Conservation (phyloP, 2,797 vertebrate species). For the Galagoides demidoff region DNA sequence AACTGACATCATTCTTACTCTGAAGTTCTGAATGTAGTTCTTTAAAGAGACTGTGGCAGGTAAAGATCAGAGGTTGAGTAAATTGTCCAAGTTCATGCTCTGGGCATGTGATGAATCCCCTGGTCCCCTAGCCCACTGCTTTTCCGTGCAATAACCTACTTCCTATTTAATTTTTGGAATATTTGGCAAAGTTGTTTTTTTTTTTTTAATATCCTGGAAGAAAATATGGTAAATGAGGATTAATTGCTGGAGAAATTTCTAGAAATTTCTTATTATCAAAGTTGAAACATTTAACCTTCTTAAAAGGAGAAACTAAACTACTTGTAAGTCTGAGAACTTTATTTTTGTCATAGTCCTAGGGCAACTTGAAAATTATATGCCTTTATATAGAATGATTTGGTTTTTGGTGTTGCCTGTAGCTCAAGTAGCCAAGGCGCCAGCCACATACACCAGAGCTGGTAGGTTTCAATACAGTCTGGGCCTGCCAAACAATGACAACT, state of each 20-base stretch:
- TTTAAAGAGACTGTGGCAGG: neutral
- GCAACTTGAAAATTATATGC: conserved; percentile 46
- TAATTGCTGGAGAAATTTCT: conserved; percentile 13
- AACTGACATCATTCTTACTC: neutral
- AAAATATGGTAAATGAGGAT: conserved; percentile 24
- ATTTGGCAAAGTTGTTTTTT: neutral
- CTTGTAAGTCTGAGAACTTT: conserved; percentile 31
- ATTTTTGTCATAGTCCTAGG: conserved; percentile 12
- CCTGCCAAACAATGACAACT: too few relatives aligned
- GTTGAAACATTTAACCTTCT: conserved; percentile 19
- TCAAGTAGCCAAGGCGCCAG: too few relatives aligned
- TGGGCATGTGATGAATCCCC: neutral
- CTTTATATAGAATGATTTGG: conserved; percentile 57
- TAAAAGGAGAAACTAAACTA: neutral
- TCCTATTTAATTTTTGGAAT: conserved; percentile 10
- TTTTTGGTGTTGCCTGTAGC: neutral
- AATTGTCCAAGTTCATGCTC: neutral
- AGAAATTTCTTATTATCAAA: conserved; percentile 31
- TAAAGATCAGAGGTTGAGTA: neutral
- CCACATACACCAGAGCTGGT: too few relatives aligned
- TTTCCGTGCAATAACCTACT: neutral
- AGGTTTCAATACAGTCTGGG: too few relatives aligned
- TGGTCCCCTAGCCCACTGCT: neutral
- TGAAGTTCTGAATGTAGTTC: neutral
- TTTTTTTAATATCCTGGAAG: neutral